Evolutionary conservation across 2,888 invertebrate species (phyloP), one percentile per base, ranked within the genome.

Genomic region (Iselma pallidipennis): DNA sequence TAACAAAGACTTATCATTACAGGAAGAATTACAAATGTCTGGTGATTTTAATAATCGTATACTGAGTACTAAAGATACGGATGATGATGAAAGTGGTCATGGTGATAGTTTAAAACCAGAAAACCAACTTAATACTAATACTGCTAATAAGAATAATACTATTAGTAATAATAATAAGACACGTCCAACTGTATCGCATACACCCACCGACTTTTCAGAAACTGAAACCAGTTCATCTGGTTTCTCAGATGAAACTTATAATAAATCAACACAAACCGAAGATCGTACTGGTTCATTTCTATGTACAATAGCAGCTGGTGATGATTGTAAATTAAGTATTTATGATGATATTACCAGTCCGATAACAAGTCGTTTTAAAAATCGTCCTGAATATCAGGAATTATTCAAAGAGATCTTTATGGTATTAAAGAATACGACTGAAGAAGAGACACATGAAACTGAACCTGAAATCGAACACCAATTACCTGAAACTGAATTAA

Each of bases 361-460:
- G 0, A 89, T 93, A 78, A 92, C 93, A 74, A 90, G 91, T 68
- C 87, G 91, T 56, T 94, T 94, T 85, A 87, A 90, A 16, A 91
- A 92, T 78, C 87, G 91, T 26, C 94, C 93, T 0, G 92, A 94
- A 75, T 92, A 93, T 77, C 85, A 90, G 3, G 89, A 90, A 73
- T 79, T 93, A 5, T 94, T 94, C 80, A 90, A 91, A 71, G 93
- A 94, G 79, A 94, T 94, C 63, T 93, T 93, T 78, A 88, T 88
- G 21, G 91, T 92, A 7, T 82, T 94, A 14, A 93, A 93, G 78
- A 89, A 92, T 71, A 92, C 93, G 0, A 92, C 92, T 1, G 91
- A 91, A 71, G 16, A 14, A 37, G 9, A 42, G 10, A 2, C 19
- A 42, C 19, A 7, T 4, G 91, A 91, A 52, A 26, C 31, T 19